phyloP scores from a whole-genome alignment of 2,113 vertebrate genomes.

The Anarrhichthys ocellatus region DNA sequence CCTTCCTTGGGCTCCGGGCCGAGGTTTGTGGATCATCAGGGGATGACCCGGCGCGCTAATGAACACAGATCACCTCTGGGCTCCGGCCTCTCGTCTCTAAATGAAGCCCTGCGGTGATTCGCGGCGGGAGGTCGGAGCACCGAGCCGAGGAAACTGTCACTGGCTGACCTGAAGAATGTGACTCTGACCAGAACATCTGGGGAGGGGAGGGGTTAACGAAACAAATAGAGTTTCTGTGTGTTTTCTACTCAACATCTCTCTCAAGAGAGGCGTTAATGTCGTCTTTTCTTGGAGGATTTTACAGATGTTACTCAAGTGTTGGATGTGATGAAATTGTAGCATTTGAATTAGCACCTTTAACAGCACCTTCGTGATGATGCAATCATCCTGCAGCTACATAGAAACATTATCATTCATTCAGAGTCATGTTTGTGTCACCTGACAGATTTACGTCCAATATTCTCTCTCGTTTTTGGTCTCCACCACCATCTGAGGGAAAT shows the following conservation, averaged over 20 bases:
- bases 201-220: background rate
- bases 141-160: conserved; percentile 34
- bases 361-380: too few relatives aligned
- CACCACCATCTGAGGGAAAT: too few relatives aligned
- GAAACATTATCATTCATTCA: too few relatives aligned
- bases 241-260: background rate
- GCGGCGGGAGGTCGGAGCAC: background rate
- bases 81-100: conserved; percentile 25
- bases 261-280: background rate
- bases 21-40: conserved; percentile 20
- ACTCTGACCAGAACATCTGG: conserved; percentile 23
- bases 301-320: too few relatives aligned
- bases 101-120: conserved; percentile 18
- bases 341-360: too few relatives aligned
- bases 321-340: too few relatives aligned
- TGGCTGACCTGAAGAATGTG: conserved; percentile 38
- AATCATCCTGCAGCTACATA: too few relatives aligned
- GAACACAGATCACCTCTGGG: conserved; percentile 39
- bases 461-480: too few relatives aligned
- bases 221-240: background rate
- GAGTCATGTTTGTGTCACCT: too few relatives aligned
- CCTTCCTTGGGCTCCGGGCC: conserved; percentile 3
- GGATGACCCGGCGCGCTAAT: conserved; percentile 13
- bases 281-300: too few relatives aligned
- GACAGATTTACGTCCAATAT: too few relatives aligned